phyloP scores from a whole-genome alignment of 2,797 vertebrate genomes.

The Cirrhinus molitorella region DNA sequence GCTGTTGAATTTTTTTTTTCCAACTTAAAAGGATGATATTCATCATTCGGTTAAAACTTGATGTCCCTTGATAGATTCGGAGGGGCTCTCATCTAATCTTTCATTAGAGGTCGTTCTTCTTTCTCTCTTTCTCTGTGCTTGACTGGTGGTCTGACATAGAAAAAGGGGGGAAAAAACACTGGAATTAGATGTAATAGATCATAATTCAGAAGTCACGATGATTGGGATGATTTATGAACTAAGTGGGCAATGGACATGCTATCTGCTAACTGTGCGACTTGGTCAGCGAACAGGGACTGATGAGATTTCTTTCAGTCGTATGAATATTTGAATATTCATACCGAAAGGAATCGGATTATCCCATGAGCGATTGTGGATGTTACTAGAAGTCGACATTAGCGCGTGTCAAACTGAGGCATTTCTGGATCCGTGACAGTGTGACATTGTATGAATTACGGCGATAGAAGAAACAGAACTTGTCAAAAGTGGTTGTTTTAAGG shows the following conservation, averaged over 20 bases:
- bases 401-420: slow-evolving; percentile 31
- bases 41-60: slow-evolving; percentile 62
- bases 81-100: slow-evolving; percentile 56
- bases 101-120: slow-evolving; percentile 65
- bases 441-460: not conserved
- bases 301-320: slow-evolving; percentile 38
- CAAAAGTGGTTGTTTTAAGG: slow-evolving; percentile 25
- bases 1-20: slow-evolving; percentile 45
- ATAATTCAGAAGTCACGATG: slow-evolving; percentile 62
- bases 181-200: slow-evolving; percentile 60
- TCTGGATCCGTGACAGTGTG: not conserved
- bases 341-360: slow-evolving; percentile 10
- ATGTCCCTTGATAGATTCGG: slow-evolving; percentile 54
- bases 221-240: slow-evolving; percentile 57
- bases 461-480: slow-evolving; percentile 10
- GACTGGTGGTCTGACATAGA: slow-evolving; percentile 45
- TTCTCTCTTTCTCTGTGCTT: slow-evolving; percentile 46
- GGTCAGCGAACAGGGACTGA: slow-evolving; percentile 46
- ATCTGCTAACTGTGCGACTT: slow-evolving; percentile 44
- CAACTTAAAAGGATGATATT: slow-evolving; percentile 64
- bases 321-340: slow-evolving; percentile 38
- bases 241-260: slow-evolving; percentile 47
- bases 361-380: slow-evolving; percentile 39
- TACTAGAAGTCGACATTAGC: slow-evolving; percentile 28
- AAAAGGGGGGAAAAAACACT: slow-evolving; percentile 17